These are phyloP conservation scores for Gila orcuttii DNA, from an alignment of 2,113 vertebrate genomes.

Conservation along the genomic window DNA sequence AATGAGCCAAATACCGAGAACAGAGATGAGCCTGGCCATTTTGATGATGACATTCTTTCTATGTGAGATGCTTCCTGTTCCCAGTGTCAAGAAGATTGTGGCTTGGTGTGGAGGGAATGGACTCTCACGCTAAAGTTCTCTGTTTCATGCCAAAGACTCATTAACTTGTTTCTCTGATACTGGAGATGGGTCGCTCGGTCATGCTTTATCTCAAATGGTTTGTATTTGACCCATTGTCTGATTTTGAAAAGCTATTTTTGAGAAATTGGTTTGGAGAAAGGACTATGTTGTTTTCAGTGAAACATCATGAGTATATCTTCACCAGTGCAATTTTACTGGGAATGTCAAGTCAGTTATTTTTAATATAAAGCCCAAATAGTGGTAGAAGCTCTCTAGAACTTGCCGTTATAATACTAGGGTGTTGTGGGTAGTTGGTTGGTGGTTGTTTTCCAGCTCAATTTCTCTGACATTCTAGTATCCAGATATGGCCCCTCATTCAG, in stretches of 20 bases:
- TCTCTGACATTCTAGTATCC: conserved; percentile 12
- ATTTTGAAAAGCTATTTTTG: background rate
- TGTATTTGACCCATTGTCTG: background rate
- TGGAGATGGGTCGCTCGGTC: background rate
- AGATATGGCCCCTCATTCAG: background rate
- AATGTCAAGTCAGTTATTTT: background rate
- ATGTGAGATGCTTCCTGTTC: background rate
- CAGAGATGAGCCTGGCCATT: background rate
- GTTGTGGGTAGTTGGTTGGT: background rate
- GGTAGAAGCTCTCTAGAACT: background rate
- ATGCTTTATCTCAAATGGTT: background rate
- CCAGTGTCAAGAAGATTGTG: background rate
- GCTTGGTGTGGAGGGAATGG: background rate
- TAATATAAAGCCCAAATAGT: conserved; percentile 15
- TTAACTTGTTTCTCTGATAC: conserved; percentile 4
- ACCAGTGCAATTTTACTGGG: background rate
- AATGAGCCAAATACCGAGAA: background rate
- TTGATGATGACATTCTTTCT: conserved; percentile 26
- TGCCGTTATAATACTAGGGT: background rate
- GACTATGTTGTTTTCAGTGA: background rate
- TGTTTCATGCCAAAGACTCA: conserved; percentile 15
- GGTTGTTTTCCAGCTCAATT: background rate
- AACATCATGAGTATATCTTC: background rate
- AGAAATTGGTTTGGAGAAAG: background rate
- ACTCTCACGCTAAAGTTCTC: background rate